A percentile compares a stretch with the other conserved stretches of the same genome.
These are phyloP conservation scores for Drosophila pseudoananassae DNA, from an alignment of 1,140 invertebrate species.

Conservation along the genomic window DNA sequence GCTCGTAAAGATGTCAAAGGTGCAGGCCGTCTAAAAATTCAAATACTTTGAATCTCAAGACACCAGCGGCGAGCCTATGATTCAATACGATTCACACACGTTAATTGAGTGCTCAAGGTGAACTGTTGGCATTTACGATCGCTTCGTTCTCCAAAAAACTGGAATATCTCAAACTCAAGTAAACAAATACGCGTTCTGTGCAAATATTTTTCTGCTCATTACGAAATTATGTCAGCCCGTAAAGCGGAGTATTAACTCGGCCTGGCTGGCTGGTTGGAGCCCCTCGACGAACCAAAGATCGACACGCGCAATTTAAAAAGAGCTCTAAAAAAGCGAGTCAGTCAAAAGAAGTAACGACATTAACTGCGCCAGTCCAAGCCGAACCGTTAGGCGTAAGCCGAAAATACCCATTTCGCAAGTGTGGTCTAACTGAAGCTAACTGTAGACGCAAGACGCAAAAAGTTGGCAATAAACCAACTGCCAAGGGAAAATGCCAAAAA, in stretches of 20 bases:
- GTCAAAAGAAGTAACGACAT: constrained; percentile 50
- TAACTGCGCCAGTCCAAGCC: constrained; percentile 53
- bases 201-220: constrained; percentile 41
- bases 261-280: constrained; percentile 10
- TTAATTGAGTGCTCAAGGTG: constrained; percentile 56
- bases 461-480: constrained; percentile 42
- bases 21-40: constrained; percentile 4
- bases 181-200: constrained; percentile 40
- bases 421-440: constrained; percentile 46
- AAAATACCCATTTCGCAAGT: constrained; percentile 53
- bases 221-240: constrained; percentile 43
- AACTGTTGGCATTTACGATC: constrained; percentile 62
- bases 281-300: constrained; percentile 17
- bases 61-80: too few relatives aligned
- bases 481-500: constrained; percentile 36
- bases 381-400: constrained; percentile 50
- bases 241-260: constrained; percentile 6
- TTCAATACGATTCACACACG: not conserved
- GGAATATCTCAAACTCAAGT: constrained; percentile 38
- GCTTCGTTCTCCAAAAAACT: constrained; percentile 20
- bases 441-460: constrained; percentile 35
- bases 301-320: constrained; percentile 47
- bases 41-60: constrained; percentile 4
- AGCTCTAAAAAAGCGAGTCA: constrained; percentile 38
- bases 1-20: constrained; percentile 44